Evolutionary conservation across 2,888 invertebrate species (phyloP).

Genomic region (Pristionchus fissidentatus): DNA sequence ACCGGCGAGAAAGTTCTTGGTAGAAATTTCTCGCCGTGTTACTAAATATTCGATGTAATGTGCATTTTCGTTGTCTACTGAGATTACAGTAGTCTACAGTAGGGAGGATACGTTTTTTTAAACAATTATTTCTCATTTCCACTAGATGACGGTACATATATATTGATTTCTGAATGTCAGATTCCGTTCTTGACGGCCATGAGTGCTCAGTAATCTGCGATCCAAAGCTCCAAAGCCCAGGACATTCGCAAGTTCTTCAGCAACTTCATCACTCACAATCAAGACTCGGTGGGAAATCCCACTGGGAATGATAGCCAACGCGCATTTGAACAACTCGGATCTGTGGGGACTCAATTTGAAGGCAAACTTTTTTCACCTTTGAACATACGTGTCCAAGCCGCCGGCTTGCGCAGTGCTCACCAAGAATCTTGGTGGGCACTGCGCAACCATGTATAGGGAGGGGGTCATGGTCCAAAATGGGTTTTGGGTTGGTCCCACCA

Average conservation of each 20-base stretch:
- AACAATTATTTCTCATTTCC: not conserved
- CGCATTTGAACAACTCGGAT: constrained; percentile 75
- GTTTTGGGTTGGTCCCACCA: too few relatives aligned
- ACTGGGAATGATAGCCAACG: constrained; percentile 73
- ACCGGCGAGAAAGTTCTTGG: too few relatives aligned
- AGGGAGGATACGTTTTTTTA: not conserved
- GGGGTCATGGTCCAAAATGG: too few relatives aligned
- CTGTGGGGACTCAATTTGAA: constrained; percentile 66
- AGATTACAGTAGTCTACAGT: not conserved
- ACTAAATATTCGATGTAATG: too few relatives aligned
- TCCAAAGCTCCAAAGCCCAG: constrained; percentile 54
- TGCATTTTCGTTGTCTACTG: too few relatives aligned
- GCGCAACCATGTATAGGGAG: too few relatives aligned
- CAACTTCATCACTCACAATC: constrained; percentile 74
- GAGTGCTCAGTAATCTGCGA: constrained; percentile 74
- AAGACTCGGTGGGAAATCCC: too few relatives aligned
- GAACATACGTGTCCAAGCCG: too few relatives aligned
- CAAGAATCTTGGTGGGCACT: too few relatives aligned
- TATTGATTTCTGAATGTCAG: not conserved
- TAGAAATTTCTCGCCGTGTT: too few relatives aligned
- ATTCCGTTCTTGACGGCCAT: constrained; percentile 75
- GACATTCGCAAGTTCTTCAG: constrained; percentile 73
- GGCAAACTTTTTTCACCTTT: constrained; percentile 50
- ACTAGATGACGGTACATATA: not conserved
- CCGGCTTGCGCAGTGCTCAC: too few relatives aligned